These are phyloP conservation scores for Ylistrum balloti DNA, from an alignment of 1,140 invertebrate genomes.

Conservation along the genomic window DNA sequence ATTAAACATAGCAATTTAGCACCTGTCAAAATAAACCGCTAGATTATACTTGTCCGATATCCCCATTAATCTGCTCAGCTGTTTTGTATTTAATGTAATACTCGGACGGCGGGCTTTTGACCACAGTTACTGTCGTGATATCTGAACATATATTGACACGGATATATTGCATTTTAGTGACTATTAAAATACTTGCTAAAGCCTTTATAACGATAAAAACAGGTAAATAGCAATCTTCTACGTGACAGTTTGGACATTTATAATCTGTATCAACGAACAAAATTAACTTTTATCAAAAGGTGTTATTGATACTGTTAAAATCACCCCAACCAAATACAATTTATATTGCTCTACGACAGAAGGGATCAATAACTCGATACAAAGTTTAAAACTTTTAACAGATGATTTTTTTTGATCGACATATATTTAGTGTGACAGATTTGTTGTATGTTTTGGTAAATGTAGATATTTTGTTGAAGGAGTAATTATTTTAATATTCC, in stretches of 20 bases:
- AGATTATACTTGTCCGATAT: neutral
- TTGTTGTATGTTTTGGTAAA: too few relatives aligned
- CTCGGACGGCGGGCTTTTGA: neutral
- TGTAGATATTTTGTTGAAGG: too few relatives aligned
- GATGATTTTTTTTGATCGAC: neutral
- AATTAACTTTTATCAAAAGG: neutral
- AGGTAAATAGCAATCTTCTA: neutral
- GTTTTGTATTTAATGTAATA: constrained; percentile 26
- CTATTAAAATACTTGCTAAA: constrained; percentile 21
- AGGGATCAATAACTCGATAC: too few relatives aligned
- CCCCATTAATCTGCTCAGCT: neutral
- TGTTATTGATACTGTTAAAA: constrained; percentile 22
- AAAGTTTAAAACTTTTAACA: too few relatives aligned
- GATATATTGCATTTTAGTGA: constrained; percentile 40
- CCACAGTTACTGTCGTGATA: neutral
- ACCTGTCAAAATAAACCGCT: neutral
- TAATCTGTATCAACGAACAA: neutral
- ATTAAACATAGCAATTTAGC: constrained; percentile 1
- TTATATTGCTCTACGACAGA: neutral
- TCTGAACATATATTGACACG: neutral
- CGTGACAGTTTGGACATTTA: constrained; percentile 22
- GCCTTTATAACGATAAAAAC: neutral
- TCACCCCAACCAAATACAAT: neutral
- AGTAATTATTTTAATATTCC: too few relatives aligned
- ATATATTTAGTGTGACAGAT: neutral